Conservation (phyloP, 2,888 invertebrate genomes). For the Seira sanloemensis region DNA sequence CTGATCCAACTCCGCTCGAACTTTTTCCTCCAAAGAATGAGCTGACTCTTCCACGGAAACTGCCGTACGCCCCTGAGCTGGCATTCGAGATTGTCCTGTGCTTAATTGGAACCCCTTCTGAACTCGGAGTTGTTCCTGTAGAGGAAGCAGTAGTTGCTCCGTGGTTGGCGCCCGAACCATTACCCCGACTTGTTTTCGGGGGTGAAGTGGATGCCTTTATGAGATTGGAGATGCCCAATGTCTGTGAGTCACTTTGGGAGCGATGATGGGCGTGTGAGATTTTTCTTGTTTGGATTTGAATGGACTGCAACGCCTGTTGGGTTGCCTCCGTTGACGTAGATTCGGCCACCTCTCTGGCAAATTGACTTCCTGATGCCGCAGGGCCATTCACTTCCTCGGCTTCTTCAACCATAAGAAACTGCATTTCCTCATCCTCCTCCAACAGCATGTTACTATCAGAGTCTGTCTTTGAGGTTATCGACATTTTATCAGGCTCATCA, state of each 20-base stretch:
- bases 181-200: conserved; percentile 55
- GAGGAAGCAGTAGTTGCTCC: neutral
- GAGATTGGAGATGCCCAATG: conserved; percentile 45
- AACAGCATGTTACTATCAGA: conserved; percentile 61
- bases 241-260: conserved; percentile 71
- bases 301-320: conserved; percentile 4
- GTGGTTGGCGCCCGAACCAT: conserved; percentile 44
- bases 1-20: conserved; percentile 50
- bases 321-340: neutral
- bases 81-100: conserved; percentile 4
- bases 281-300: conserved; percentile 48
- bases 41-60: conserved; percentile 43
- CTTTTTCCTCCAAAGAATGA: conserved; percentile 50
- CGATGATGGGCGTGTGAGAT: conserved; percentile 67
- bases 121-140: neutral
- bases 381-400: conserved; percentile 36
- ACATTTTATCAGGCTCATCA: conserved; percentile 62
- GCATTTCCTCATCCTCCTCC: conserved; percentile 66
- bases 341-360: conserved; percentile 30
- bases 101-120: conserved; percentile 39
- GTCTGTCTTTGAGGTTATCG: conserved; percentile 65
- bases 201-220: conserved; percentile 42
- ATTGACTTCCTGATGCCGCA: conserved; percentile 18
- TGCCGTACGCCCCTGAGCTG: conserved; percentile 38
- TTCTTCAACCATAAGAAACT: conserved; percentile 60